Base-by-base conservation (phyloP, 2,888 invertebrate genomes). In the Diadromus collaris region DNA sequence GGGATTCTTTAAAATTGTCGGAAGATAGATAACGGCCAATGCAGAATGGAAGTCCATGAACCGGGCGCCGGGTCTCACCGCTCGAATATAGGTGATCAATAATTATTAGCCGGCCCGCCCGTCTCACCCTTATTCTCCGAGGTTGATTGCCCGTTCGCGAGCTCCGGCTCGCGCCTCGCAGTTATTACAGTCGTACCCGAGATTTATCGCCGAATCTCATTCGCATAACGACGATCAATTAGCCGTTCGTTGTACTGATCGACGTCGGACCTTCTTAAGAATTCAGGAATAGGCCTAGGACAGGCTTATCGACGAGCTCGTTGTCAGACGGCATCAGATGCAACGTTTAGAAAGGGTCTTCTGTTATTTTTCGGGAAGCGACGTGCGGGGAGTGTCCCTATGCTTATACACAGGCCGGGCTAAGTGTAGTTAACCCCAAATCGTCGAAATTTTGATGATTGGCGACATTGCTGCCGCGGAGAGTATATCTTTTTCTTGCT, bases 21-120 rank as follows among this genome's bases (percentile, higher is more conserved):
- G 29, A 19, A 24, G 63, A 68, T 19, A 64, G 76, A 63, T 68
- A 67, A 76, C 60, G 60, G 64, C 48, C 29, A 44, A 44, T 13
- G 54, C 41, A 51, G 73, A 79, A 76, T 69, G 48, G 72, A 69
- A 60, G 64, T 64, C 72, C 68, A 16, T 38, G n/a, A 72, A 72
- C 69, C 21, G 64, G 64, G 44, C 21, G 54, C 46, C 58, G 63
- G 46, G 21, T 24, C 27, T 61, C 65, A 65, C 51, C 60, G 60
- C 21, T 56, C 16, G 64, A 69, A 64, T 72, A 61, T 56, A 7
- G 54, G 69, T 38, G 61, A 79, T 79, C 69, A 73, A 76, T 76
- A 76, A 76, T 76, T 69, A 76, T 79, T 79, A 76, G 16, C 70
- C 70, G 54, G 65, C 48, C 29, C 69, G 51, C 58, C 29, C 61